phyloP scores from a whole-genome alignment of 2,113 vertebrate species.

The Numenius arquata region DNA sequence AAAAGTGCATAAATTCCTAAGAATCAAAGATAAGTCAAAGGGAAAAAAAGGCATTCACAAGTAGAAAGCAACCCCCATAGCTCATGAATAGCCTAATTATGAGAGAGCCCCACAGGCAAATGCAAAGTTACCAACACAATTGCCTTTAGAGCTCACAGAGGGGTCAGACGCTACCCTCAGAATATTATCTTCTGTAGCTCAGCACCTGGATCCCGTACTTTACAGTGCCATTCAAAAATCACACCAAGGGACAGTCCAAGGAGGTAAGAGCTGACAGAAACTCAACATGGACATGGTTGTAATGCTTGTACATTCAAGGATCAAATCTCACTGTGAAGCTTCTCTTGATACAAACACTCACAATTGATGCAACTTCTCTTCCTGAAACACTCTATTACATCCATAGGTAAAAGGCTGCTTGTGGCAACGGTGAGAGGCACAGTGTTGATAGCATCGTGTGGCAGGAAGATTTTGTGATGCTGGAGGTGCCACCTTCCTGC shows the following conservation, averaged over 20 bases:
- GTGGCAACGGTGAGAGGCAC: not conserved
- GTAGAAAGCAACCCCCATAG: conserved; percentile 64
- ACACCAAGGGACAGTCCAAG: not conserved
- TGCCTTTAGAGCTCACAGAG: conserved; percentile 62
- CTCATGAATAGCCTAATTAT: conserved; percentile 73
- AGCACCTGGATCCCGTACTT: conserved; percentile 63
- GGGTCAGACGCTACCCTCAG: conserved; percentile 53
- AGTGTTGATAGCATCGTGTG: accelerated
- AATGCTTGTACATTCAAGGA: not conserved
- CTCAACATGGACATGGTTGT: not conserved
- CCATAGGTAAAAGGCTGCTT: not conserved
- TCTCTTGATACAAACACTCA: not conserved
- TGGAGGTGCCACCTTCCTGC: not conserved
- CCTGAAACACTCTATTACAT: not conserved
- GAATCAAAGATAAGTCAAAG: conserved; percentile 54
- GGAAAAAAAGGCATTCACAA: conserved; percentile 43
- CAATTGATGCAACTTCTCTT: not conserved
- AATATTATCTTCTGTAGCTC: conserved; percentile 54
- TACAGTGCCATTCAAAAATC: conserved; percentile 33
- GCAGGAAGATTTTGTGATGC: not conserved
- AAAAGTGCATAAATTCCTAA: conserved; percentile 60
- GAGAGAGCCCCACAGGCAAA: conserved; percentile 68
- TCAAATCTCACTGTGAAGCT: not conserved
- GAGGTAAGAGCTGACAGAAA: conserved; percentile 1
- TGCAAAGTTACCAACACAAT: conserved; percentile 64